Evolutionary conservation across 2,797 vertebrate species (phyloP), one percentile per base, ranked within the genome.

Genomic region (Glyptemys insculpta): DNA sequence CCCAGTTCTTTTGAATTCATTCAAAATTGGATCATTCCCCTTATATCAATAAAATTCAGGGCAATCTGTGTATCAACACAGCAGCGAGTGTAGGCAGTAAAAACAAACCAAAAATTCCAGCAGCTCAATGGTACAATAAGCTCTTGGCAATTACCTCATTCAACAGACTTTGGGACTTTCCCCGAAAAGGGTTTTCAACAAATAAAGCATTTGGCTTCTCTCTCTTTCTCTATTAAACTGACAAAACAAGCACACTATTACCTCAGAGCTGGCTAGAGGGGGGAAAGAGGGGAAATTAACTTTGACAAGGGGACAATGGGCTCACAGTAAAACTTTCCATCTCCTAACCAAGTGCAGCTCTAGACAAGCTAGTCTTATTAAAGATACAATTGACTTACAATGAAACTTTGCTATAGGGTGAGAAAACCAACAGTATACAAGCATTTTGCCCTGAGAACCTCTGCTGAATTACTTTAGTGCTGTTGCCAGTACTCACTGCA

Each of bases 321-420:
- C 89, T 92, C n/a, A 59, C 1, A 41, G 82, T 18, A 54, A 90
- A 96, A 94, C 53, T 87, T 88, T 14, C 5, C 7, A 6, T 52
- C 59, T 96, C 54, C n/a, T 83, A 85, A 88, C 29, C 9, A 1
- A 91, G 41, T 90, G 82, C 23, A 1, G 62, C 27, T 94, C 80
- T 47, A 86, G 41, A 86, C 92, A 86, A 88, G 68, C 8, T 52
- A n/a, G 37, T 88, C 91, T 96, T 95, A 89, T 92, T 93, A 93
- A 78, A 93, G 78, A 62, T 41, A 90, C 78, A 89, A 91, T 49
- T 5, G 2, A 86, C 84, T 92, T 78, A 49, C 83, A 87, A 87
- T 86, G 91, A 94, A 95, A 96, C 82, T 83, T 96, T 83, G 88
- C 96, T 95, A 94, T 3, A 94, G 95, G 95, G 92, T 81, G 95